Evolutionary conservation across 1,140 invertebrate species (phyloP).

Genomic region (Camponotus vicinus): DNA sequence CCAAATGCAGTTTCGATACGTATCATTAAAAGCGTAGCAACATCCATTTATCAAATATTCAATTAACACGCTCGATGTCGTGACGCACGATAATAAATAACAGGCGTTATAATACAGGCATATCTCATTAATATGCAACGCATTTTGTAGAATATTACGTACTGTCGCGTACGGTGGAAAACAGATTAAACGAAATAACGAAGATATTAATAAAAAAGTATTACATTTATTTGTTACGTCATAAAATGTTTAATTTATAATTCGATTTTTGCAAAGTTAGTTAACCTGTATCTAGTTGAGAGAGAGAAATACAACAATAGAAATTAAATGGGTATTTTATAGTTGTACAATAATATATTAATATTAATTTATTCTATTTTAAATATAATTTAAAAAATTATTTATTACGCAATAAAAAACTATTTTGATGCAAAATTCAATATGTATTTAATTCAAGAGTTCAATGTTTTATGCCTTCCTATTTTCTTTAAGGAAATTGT

Average conservation of each 20-base stretch:
- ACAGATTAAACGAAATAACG: neutral
- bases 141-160: neutral
- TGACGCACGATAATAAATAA: constrained; percentile 14
- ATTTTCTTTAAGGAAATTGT: neutral
- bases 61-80: constrained; percentile 29
- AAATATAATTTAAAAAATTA: neutral
- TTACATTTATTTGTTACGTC: neutral
- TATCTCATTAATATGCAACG: neutral
- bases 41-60: constrained; percentile 39
- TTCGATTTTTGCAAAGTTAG: neutral
- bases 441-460: constrained; percentile 11
- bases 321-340: neutral
- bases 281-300: neutral
- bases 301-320: too few relatives aligned
- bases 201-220: neutral
- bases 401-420: constrained; percentile 6
- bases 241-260: neutral
- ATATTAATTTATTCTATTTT: neutral
- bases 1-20: constrained; percentile 23
- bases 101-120: neutral
- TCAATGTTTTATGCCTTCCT: neutral
- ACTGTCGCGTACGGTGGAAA: constrained; percentile 11
- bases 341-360: neutral
- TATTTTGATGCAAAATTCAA: constrained; percentile 14
- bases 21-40: constrained; percentile 2